A percentile compares a stretch with the other conserved stretches of the same genome.
phyloP scores from a whole-genome alignment of 2,113 vertebrate genomes.

The Platichthys flesus region DNA sequence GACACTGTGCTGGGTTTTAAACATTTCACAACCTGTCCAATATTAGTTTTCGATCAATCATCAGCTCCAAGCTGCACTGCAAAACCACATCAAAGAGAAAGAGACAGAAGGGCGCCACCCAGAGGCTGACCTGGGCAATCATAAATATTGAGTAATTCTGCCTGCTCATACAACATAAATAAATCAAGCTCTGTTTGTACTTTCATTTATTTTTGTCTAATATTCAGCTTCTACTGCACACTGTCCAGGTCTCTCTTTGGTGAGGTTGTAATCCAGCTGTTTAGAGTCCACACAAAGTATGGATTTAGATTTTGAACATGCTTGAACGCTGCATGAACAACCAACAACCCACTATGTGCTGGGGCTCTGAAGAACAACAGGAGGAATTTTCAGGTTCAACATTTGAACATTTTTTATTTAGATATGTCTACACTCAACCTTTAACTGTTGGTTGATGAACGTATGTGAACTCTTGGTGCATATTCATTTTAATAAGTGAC shows the following conservation, averaged over 20 bases:
- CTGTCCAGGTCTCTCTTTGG: constrained; percentile 31
- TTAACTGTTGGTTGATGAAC: too few species aligned
- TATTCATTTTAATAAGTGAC: too few species aligned
- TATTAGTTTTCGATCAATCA: background rate
- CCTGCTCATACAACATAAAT: background rate
- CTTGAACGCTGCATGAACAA: constrained; percentile 28
- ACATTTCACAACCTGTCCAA: background rate
- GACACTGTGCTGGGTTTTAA: background rate
- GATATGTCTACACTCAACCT: too few species aligned
- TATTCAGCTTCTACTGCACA: background rate
- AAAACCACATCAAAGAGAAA: constrained; percentile 49
- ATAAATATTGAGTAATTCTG: background rate
- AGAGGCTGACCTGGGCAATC: constrained; percentile 39
- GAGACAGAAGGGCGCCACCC: constrained; percentile 32
- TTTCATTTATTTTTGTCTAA: background rate
- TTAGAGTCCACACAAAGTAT: constrained; percentile 15
- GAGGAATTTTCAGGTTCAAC: background rate
- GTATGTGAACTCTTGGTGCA: too few species aligned
- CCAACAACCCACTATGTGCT: background rate
- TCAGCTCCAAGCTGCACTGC: constrained; percentile 52
- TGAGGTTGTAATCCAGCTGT: background rate
- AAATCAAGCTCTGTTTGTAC: background rate
- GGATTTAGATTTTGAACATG: constrained; percentile 4
- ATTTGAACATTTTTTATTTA: too few species aligned
- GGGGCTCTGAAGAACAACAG: background rate